Conservation (phyloP, 1,140 invertebrate genomes). For the Apocrypta bakeri region DNA sequence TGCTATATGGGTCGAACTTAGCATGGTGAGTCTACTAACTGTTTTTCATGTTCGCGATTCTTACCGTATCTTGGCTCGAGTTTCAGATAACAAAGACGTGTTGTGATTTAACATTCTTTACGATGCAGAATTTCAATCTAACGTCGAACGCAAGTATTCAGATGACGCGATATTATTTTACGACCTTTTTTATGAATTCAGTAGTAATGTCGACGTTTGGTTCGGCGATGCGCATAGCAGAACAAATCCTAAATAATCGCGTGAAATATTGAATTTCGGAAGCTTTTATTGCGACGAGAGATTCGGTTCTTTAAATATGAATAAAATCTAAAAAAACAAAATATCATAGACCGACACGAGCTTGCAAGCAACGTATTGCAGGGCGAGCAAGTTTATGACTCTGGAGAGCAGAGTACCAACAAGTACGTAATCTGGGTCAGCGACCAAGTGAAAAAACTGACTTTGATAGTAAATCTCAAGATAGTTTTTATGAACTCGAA, state of each 20-base stretch:
- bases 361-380: background rate
- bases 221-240: too few species aligned
- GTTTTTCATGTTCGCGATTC: background rate
- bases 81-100: too few species aligned
- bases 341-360: too few species aligned
- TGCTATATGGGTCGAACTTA: background rate
- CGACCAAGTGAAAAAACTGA: conserved; percentile 1
- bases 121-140: too few species aligned
- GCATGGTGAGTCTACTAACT: background rate
- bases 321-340: background rate
- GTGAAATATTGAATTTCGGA: background rate
- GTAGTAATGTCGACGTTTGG: background rate
- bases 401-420: background rate
- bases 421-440: background rate
- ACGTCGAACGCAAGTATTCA: too few species aligned
- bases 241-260: too few species aligned
- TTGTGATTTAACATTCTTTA: too few species aligned
- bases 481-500: background rate
- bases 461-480: background rate
- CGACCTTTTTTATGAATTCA: background rate
- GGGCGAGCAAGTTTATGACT: background rate
- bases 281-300: background rate
- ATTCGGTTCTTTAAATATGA: background rate
- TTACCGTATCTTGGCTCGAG: too few species aligned
- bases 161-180: too few species aligned